Evolutionary conservation across 2,113 vertebrate genomes (phyloP).

Genomic region (Salvelinus sp.): DNA sequence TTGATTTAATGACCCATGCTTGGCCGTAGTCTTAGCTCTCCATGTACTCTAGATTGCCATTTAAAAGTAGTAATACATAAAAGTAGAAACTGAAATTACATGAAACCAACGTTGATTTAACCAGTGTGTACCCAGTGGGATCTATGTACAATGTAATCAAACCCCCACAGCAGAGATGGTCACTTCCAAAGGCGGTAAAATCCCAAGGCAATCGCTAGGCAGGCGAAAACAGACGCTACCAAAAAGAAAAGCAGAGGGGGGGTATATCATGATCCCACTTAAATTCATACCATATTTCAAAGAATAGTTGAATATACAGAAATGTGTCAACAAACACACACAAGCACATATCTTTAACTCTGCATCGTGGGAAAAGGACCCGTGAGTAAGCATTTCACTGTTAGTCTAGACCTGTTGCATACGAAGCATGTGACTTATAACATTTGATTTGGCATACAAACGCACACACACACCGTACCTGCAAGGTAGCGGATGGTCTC

Average conservation of each 20-base stretch:
- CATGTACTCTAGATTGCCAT: too few species aligned
- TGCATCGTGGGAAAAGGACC: too few species aligned
- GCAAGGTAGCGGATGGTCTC: conserved; percentile 85
- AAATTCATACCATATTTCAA: background rate
- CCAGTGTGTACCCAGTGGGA: too few species aligned
- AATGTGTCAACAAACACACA: background rate
- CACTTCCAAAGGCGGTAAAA: conserved; percentile 91
- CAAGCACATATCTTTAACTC: background rate
- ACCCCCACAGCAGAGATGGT: conserved; percentile 19
- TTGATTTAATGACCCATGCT: too few species aligned
- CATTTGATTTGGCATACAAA: background rate
- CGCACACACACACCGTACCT: background rate
- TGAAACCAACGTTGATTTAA: too few species aligned
- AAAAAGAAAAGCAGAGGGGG: conserved; percentile 14
- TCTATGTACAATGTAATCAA: too few species aligned
- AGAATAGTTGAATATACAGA: background rate
- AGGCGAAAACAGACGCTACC: conserved; percentile 88
- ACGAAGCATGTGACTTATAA: too few species aligned
- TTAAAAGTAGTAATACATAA: too few species aligned
- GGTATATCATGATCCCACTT: background rate
- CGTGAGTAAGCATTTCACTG: too few species aligned
- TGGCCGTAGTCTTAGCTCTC: too few species aligned
- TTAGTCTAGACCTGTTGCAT: too few species aligned
- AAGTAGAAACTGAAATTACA: too few species aligned
- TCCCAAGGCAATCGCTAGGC: conserved; percentile 87